Base-by-base conservation (phyloP, 2,797 vertebrate species). In the Sebastes nivosus region DNA sequence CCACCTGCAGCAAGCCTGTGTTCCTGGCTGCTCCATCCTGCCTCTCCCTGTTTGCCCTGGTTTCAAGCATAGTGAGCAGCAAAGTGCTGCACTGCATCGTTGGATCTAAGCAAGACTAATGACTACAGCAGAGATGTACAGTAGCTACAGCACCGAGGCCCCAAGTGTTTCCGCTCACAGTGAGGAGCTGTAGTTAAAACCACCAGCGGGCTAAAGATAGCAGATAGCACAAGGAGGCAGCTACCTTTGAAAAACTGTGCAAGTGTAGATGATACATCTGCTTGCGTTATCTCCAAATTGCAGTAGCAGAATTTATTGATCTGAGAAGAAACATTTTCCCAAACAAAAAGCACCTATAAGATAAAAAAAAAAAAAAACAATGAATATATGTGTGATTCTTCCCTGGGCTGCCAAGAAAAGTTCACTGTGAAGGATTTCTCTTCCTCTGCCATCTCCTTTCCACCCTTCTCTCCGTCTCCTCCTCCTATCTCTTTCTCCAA, bases 41-140 rank as follows among this genome's bases (percentile, higher is more conserved):
- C 80, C 72, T 91, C 74, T 82, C 71, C 52, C 73, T 24, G 12
- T 38, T 72, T 88, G 88, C 72, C 79, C 85, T 70, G 90, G 76
- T 88, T 92, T 84, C 75, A 71, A 50, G 64, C 69, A 72, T 70
- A 87, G 84, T 36, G 72, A 72, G 84, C 86, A 79, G 78, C 84
- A 85, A 82, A 86, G 84, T 68, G 65, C 82, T 83, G 88, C 89
- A 86, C 83, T 81, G 89, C 91, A 91, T 83, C 29, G 72, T 79
- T n/a, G 68, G 82, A 91, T 92, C 90, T 83, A 90, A 94, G 86
- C 86, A 87, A 84, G 79, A 89, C 85, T 89, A 92, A 92, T 89
- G 88, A 93, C 88, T 87, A 83, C 63, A 89, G 88, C 81, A 79
- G 84, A 86, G 82, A 78, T 81, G 79, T 61, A 54, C 50, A 54